Base-by-base conservation (phyloP, 53 echinoderm and acorn worm genomes). In the Henricia sp. region DNA sequence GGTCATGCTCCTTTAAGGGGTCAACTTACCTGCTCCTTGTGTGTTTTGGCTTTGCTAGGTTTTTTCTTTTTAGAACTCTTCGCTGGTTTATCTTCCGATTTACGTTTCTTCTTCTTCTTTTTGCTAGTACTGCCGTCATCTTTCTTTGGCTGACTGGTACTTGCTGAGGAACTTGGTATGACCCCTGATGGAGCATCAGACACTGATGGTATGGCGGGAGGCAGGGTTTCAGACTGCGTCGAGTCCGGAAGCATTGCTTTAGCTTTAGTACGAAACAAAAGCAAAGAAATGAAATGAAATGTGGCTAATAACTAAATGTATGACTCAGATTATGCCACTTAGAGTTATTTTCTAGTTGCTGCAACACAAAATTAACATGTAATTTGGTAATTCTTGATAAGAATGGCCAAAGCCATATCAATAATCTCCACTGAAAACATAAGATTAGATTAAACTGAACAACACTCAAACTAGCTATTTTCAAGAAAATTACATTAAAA, bases 1-100 rank as follows among this genome's bases (percentile, higher is more conserved):
- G n/a, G n/a, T n/a, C n/a, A n/a, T n/a, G n/a, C n/a, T n/a, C n/a
- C n/a, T n/a, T n/a, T n/a, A n/a, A n/a, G n/a, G n/a, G n/a, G n/a
- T n/a, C n/a, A n/a, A n/a, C n/a, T n/a, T n/a, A 90, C 90, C 90
- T 86, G 70, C 6, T 86, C 85, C 86, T 86, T 90, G 56, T 78
- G 57, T 0, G 70, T 48, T 28, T 75, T 82, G 25, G 74, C 89
- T 65, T 82, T 92, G 5, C 78, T 40, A 35, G 46, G 14, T 52
- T 82, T 70, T 74, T 89, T 92, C 83, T 88, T 88, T 60, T 90
- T 90, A 82, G 51, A 60, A 21, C 24, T 64, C 56, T 82, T 86
- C 0, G 72, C 28, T 2, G 14, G 36, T 55, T 65, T 77, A 10
- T 73, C 82, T 41, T 74, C 82, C 42, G 77, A 78, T 43, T 90